Evolutionary conservation across 1,140 invertebrate species (phyloP), one percentile per base, ranked within the genome.

Genomic region (Thaumetopoea pityocampa): DNA sequence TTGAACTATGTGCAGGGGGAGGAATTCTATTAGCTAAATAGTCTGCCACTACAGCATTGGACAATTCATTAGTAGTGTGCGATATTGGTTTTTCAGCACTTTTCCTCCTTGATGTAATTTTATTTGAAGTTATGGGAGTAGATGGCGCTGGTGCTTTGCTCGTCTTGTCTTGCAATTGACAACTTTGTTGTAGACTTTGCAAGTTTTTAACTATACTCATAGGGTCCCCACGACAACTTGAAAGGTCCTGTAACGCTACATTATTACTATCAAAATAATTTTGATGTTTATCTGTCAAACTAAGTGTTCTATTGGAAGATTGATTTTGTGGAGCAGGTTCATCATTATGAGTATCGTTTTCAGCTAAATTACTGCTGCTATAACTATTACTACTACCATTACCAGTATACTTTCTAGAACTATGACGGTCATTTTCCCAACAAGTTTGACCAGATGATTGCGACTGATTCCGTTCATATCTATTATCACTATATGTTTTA

Each of bases 161-260:
- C 10, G 77, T 61, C 67, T 88, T 88, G 24, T 77, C 74, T 66
- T 88, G 86, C 48, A 90, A 62, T 57, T 90, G 88, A 76, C 90
- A 90, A 51, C 85, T 87, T 59, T 87, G 83, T 60, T 89, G 88
- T 45, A 90, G 87, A 50, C 87, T 76, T 74, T 91, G 91, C 37
- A 92, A 79, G 73, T 90, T 91, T 73, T 92, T 92, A 8, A 92
- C 90, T 59, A 92, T 90, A 69, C 87, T 91, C 90, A 92, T 92
- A 3, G 91, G 90, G 59, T 92, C 91, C 11, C 90, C 90, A 28
- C 91, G 77, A 71, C 90, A 92, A 61, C 90, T 90, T 17, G 88
- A 91, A 11, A 92, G 74, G 76, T 92, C 90, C 74, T 92, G 91
- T 48, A 92, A 70, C 11, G 88, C 87, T 29, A 92, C 88, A 71